Base-by-base conservation (phyloP, 35 echinoderm and acorn worm species). In the Amphiura filiformis region DNA sequence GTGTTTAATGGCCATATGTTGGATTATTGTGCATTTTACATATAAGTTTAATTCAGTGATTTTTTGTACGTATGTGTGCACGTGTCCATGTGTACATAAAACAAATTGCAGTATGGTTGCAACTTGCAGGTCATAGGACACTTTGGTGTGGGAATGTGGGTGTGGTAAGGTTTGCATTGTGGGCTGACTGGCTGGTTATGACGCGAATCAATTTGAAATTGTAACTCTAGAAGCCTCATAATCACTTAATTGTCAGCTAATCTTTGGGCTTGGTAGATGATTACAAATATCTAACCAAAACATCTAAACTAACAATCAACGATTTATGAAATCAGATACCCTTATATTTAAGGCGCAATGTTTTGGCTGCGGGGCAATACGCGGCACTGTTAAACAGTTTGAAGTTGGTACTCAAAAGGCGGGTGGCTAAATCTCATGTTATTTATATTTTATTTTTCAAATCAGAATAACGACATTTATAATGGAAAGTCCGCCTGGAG, bases 381-480 rank as follows among this genome's bases (percentile, higher is more conserved):
- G 61, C 61, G 61, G 61, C 61, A 11, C 61, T 70, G 61, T 70
- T 70, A 70, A 70, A 70, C 61, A 70, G 61, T 70, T 30, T 30
- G 61, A 70, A 30, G 4, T 15, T 2, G 26, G 17, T 70, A 52
- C 61, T 11, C 61, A 70, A 70, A 70, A 30, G 61, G 61, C 61
- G 61, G 9, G 41, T 9, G 3, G 61, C 44, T 52, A 52, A 52
- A n/a, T 70, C 26, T 30, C 26, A 70, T 70, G 61, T 70, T 70
- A 70, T 70, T 70, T 70, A 70, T 70, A 70, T 70, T 70, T 70
- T 70, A n/a, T 70, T 70, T 70, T 47, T 70, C 61, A n/a, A 70
- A 18, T 26, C 2, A 70, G 61, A 70, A 70, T 70, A n/a, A 11
- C 61, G 28, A 70, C 15, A 26, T 26, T 23, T 70, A 70, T 70